Conservation (phyloP, 2,888 invertebrate genomes). For the Seira musarum region DNA sequence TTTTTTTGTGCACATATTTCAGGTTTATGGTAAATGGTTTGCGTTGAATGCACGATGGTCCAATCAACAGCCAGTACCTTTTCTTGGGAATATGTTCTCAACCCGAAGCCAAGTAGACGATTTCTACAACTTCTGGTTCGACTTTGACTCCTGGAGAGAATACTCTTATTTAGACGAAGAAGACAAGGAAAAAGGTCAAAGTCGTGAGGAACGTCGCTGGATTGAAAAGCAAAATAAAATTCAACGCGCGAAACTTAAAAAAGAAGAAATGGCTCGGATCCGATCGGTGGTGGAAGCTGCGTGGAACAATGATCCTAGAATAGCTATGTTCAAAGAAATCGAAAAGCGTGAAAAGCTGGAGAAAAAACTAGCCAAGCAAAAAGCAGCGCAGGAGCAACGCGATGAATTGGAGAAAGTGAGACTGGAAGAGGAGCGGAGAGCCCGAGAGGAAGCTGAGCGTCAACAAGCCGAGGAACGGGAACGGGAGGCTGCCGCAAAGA, state of each 20-base stretch:
- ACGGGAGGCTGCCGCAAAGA: slow-evolving; percentile 84
- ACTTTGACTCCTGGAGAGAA: slow-evolving; percentile 99
- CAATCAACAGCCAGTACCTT: slow-evolving; percentile 87
- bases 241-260: slow-evolving; percentile 92
- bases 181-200: slow-evolving; percentile 96
- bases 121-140: slow-evolving; percentile 99
- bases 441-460: slow-evolving; percentile 80
- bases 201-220: slow-evolving; percentile 95
- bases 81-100: slow-evolving; percentile 84
- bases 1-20: slow-evolving; percentile 32
- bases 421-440: slow-evolving; percentile 79
- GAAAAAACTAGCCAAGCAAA: slow-evolving; percentile 85
- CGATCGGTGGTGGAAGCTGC: slow-evolving; percentile 93
- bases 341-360: slow-evolving; percentile 93
- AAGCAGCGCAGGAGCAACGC: slow-evolving; percentile 78
- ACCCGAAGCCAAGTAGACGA: slow-evolving; percentile 88
- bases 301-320: slow-evolving; percentile 94
- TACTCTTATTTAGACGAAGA: slow-evolving; percentile 99
- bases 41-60: slow-evolving; percentile 92
- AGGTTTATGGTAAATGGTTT: slow-evolving; percentile 76
- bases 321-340: slow-evolving; percentile 92
- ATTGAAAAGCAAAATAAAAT: slow-evolving; percentile 99
- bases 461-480: slow-evolving; percentile 88
- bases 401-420: slow-evolving; percentile 87
- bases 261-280: slow-evolving; percentile 96